Evolutionary conservation across 2,888 invertebrate species (phyloP), one percentile per base, ranked within the genome.

Genomic region (Acanthosoma haemorrhoidale): DNA sequence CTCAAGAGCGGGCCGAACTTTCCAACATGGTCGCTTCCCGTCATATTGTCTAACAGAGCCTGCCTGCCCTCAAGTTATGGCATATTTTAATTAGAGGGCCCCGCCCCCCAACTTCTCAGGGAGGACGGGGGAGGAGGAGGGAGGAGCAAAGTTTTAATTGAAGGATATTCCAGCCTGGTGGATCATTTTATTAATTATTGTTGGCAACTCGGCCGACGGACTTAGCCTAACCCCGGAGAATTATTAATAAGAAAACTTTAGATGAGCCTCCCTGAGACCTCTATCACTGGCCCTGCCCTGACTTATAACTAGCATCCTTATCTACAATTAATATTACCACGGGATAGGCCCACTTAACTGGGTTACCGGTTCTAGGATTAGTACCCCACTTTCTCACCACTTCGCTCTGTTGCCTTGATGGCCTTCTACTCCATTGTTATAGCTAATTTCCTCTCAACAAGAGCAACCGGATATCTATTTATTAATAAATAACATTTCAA

Each of bases 151-250:
- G 75, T 75, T 75, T 75, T 75, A 75, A 75, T 75, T 75, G 75
- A 75, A 72, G 75, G 74, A 73, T 75, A 74, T 74, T 74, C 75
- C 75, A 70, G 70, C 68, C 73, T 70, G 67, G 73, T 70, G 73
- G 71, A 74, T 75, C 75, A 75, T 74, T 75, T 75, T 75, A 75
- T 75, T 75, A 74, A 75, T 75, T 75, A 75, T 73, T 73, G 73
- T 72, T 70, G 72, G 73, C 59, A 66, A 67, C 67, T 72, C 66
- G 41, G 29, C 25, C 29, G 36, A 29, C 31, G 38, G 68, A 59
- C 59, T 68, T 59, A 68, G 69, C 70, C 71, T n/a, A 72, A 71
- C 72, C 72, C 70, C 63, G 58, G 61, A 43, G 74, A 71, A 74
- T 73, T 74, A 74, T 73, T 75, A 73, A 75, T 75, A 75, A 73